Percentiles rank a stretch among this genome's conserved stretches.
These are phyloP conservation scores for Dryocosmus kuriphilus DNA, from an alignment of 2,888 invertebrate genomes.

Conservation along the genomic window DNA sequence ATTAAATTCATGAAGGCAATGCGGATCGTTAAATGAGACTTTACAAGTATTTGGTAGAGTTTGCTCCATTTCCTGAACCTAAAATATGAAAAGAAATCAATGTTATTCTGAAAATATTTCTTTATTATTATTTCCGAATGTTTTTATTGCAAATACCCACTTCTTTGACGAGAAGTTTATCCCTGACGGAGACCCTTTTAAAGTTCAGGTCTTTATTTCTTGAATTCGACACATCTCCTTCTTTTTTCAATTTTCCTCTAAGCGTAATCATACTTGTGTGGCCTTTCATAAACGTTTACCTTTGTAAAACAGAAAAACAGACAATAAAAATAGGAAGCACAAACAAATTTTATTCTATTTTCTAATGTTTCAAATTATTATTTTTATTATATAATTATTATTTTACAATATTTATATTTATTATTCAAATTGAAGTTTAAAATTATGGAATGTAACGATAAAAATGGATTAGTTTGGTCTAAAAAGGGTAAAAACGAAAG, in stretches of 20 bases:
- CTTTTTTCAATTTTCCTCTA: constrained; percentile 85
- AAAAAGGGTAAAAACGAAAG: neutral
- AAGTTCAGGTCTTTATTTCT: constrained; percentile 69
- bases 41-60: constrained; percentile 89
- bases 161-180: constrained; percentile 89
- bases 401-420: no score
- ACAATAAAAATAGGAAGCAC: neutral
- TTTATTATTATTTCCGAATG: constrained; percentile 15
- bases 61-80: constrained; percentile 91
- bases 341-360: neutral
- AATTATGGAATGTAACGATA: neutral
- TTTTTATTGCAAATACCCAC: constrained; percentile 73
- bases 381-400: neutral
- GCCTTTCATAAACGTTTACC: neutral
- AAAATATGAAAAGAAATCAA: constrained; percentile 39
- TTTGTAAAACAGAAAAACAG: neutral
- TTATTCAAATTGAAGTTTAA: neutral
- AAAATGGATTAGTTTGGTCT: neutral
- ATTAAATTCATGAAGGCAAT: constrained; percentile 88
- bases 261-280: constrained; percentile 84
- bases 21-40: constrained; percentile 89
- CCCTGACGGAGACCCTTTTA: constrained; percentile 86
- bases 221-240: constrained; percentile 77
- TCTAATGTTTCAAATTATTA: neutral
- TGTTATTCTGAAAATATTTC: neutral